A percentile compares a stretch with the other conserved stretches of the same genome.
Evolutionary conservation across 2,797 vertebrate species (phyloP).

Genomic region (Craterocephalus amniculus): DNA sequence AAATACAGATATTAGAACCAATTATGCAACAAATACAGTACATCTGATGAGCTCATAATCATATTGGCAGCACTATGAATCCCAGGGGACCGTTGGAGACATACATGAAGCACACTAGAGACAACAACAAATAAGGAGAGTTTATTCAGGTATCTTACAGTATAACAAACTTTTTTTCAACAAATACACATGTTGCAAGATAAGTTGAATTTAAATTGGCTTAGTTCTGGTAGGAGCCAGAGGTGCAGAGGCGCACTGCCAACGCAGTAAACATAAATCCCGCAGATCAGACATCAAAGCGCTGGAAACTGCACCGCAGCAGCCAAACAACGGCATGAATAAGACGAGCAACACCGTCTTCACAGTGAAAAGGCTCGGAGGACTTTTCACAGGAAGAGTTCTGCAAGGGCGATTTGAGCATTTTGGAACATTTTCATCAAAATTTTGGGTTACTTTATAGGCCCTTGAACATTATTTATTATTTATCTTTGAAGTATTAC

Average conservation of each 20-base stretch:
- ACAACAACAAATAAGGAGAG: constrained; percentile 16
- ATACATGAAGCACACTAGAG: neutral
- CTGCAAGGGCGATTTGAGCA: neutral
- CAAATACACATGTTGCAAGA: constrained; percentile 29
- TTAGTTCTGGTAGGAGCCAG: constrained; percentile 45
- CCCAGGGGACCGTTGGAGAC: neutral
- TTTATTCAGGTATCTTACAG: constrained; percentile 11
- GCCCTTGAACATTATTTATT: neutral
- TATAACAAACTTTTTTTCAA: constrained; percentile 30
- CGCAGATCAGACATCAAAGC: constrained; percentile 71
- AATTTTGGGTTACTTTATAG: constrained; percentile 1
- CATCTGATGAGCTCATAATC: neutral
- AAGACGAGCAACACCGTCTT: constrained; percentile 11
- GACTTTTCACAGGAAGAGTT: constrained; percentile 4
- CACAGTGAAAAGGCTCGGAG: constrained; percentile 41
- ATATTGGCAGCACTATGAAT: neutral
- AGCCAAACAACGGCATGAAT: constrained; percentile 30
- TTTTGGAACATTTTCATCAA: neutral
- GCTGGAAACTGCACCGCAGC: constrained; percentile 48
- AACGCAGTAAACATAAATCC: constrained; percentile 57
- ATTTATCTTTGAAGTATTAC: neutral
- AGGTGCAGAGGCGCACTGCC: constrained; percentile 50
- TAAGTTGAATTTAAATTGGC: constrained; percentile 41
- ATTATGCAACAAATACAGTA: neutral
- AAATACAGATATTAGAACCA: constrained; percentile 1